Evolutionary conservation across 2,113 vertebrate species (phyloP).

Genomic region (Chloropsis cyanopogon): DNA sequence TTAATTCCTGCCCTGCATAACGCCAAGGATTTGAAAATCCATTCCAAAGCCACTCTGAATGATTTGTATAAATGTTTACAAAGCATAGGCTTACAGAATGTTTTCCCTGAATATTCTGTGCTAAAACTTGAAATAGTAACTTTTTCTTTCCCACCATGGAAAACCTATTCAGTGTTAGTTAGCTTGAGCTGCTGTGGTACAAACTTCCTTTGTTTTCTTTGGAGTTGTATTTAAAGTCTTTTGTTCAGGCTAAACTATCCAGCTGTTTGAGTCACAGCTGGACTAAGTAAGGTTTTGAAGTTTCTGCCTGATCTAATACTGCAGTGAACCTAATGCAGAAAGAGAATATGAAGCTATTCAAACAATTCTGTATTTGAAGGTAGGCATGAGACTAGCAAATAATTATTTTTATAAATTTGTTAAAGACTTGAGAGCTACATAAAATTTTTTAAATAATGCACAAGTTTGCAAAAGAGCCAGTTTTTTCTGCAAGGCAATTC

Average conservation of each 20-base stretch:
- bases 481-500: slow-evolving; percentile 6
- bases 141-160: background rate
- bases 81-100: background rate
- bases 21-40: background rate
- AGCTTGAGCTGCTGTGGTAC: background rate
- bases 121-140: background rate
- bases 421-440: slow-evolving; percentile 3
- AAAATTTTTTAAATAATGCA: background rate
- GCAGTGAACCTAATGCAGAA: slow-evolving; percentile 30
- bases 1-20: background rate
- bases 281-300: background rate
- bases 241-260: background rate
- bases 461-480: slow-evolving; percentile 18
- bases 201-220: background rate
- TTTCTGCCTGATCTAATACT: background rate
- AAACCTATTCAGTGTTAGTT: background rate
- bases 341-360: slow-evolving; percentile 35
- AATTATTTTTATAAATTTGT: slow-evolving; percentile 72
- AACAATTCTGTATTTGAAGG: slow-evolving; percentile 26
- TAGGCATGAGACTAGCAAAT: slow-evolving; percentile 33
- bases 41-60: background rate
- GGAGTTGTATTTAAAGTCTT: background rate
- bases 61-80: background rate
- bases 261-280: background rate
- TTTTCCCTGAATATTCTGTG: background rate